phyloP scores from a whole-genome alignment of 2,888 invertebrate genomes.

The Stenchaetothrips biformis region DNA sequence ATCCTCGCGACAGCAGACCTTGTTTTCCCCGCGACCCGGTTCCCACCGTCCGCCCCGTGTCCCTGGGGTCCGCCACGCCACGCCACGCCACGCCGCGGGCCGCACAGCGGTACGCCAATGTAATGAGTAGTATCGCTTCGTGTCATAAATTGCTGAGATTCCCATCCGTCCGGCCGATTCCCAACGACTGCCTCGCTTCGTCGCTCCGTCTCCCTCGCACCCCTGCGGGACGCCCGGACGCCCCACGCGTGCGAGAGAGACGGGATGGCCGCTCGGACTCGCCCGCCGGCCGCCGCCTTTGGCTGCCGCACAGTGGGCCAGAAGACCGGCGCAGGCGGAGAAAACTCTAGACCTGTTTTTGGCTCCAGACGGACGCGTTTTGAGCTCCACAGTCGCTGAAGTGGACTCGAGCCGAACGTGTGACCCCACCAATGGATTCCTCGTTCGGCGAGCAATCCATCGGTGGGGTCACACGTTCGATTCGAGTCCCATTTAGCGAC shows the following conservation, averaged over 20 bases:
- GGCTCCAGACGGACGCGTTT: too few species aligned
- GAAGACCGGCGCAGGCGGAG: too few species aligned
- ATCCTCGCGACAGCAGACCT: background rate
- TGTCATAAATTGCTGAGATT: slow-evolving; percentile 19
- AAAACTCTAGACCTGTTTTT: too few species aligned
- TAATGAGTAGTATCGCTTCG: slow-evolving; percentile 9
- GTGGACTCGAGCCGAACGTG: too few species aligned
- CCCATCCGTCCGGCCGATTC: background rate
- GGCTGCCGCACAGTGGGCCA: too few species aligned
- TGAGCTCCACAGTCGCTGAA: too few species aligned
- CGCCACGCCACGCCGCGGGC: background rate
- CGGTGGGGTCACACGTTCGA: too few species aligned
- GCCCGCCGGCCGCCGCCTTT: too few species aligned
- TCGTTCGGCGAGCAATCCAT: too few species aligned
- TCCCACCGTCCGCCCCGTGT: background rate
- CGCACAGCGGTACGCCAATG: background rate
- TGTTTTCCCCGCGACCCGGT: background rate
- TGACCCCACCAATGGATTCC: too few species aligned
- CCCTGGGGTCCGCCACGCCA: background rate
- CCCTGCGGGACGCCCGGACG: background rate
- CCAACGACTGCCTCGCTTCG: background rate
- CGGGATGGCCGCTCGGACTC: background rate
- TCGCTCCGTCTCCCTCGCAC: background rate
- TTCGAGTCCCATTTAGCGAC: too few species aligned
- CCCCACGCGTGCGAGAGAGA: background rate